phyloP scores from a whole-genome alignment of 2,113 vertebrate genomes.

The Progne subis region DNA sequence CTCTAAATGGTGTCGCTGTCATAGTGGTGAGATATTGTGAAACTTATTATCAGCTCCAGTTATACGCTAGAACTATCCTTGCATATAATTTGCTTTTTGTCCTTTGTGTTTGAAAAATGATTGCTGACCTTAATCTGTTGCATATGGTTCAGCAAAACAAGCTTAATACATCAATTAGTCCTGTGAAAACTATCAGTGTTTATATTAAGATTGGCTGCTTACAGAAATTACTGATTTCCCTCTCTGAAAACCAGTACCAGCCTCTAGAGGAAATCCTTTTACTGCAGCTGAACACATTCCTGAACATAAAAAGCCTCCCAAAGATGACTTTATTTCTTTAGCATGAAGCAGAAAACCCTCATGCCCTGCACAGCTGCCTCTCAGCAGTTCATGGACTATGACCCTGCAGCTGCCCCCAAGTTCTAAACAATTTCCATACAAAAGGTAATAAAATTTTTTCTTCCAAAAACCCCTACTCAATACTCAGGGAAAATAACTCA shows the following conservation, averaged over 20 bases:
- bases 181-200: not conserved
- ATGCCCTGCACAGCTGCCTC: not conserved
- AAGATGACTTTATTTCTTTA: not conserved
- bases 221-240: not conserved
- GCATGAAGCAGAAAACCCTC: not conserved
- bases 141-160: not conserved
- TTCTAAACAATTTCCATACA: not conserved
- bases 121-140: not conserved
- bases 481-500: not conserved
- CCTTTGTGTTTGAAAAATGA: not conserved
- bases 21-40: not conserved
- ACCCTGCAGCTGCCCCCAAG: not conserved
- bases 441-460: not conserved
- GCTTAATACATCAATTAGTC: not conserved
- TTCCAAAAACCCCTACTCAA: not conserved
- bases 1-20: not conserved
- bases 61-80: not conserved
- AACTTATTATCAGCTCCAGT: not conserved
- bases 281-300: not conserved
- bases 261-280: not conserved
- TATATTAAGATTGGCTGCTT: not conserved
- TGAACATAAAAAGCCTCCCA: not conserved
- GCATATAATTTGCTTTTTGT: not conserved
- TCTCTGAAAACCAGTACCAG: not conserved
- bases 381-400: not conserved